A percentile compares a stretch with the other conserved stretches of the same genome.
Conservation (phyloP, 2,888 invertebrate genomes). For the Cephus sareptanus region DNA sequence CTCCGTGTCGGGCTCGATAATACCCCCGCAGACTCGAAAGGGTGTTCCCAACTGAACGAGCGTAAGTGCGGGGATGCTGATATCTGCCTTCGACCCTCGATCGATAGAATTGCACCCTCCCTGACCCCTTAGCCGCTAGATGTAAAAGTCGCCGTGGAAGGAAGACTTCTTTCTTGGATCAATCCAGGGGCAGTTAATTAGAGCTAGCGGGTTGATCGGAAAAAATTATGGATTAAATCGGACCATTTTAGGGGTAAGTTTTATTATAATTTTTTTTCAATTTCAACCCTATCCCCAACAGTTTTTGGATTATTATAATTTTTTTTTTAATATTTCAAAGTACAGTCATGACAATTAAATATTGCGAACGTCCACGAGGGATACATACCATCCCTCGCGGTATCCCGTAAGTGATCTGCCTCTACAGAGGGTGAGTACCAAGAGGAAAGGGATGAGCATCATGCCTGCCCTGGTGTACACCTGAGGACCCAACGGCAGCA, state of each 20-base stretch:
- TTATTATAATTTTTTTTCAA: background rate
- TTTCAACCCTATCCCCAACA: background rate
- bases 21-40: conserved; percentile 44
- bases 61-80: conserved; percentile 36
- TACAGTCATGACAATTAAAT: background rate
- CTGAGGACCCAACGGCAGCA: background rate
- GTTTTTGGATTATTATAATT: background rate
- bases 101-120: conserved; percentile 31
- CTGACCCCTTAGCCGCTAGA: background rate
- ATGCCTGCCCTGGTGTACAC: background rate
- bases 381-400: background rate
- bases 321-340: background rate
- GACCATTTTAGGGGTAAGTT: background rate
- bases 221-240: background rate
- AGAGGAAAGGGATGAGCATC: background rate
- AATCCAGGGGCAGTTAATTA: background rate
- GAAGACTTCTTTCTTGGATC: background rate
- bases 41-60: conserved; percentile 33
- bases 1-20: conserved; percentile 47
- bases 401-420: background rate
- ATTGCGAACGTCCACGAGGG: background rate
- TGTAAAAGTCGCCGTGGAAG: background rate
- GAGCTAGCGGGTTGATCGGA: background rate
- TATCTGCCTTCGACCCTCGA: conserved; percentile 45
- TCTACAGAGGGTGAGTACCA: background rate